Percentiles rank a stretch among this genome's conserved stretches.
Evolutionary conservation across 1,140 invertebrate genomes (phyloP).

Genomic region (Rhopalosiphum maidis): DNA sequence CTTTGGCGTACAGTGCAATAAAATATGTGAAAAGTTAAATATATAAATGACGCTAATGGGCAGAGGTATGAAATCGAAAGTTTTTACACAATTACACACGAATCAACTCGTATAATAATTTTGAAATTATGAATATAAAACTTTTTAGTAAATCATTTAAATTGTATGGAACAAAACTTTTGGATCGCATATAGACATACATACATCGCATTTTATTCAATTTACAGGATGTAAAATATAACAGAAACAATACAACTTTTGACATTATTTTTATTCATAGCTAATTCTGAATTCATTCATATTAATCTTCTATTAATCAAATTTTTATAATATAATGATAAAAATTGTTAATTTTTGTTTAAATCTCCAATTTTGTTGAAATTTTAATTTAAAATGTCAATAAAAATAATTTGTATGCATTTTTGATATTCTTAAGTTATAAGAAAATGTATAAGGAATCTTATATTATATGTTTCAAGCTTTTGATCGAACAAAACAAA

Average conservation of each 20-base stretch:
- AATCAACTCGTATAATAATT: constrained; percentile 23
- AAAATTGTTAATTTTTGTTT: not conserved
- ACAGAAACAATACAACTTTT: not conserved
- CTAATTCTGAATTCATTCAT: too few relatives aligned
- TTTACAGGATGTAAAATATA: not conserved
- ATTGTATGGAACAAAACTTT: constrained; percentile 32
- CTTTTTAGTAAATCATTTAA: constrained; percentile 49
- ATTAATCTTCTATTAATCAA: too few relatives aligned
- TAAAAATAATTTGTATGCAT: not conserved
- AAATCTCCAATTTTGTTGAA: not conserved
- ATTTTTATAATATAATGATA: not conserved
- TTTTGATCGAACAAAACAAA: not conserved
- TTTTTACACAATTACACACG: constrained; percentile 40
- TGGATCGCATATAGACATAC: not conserved
- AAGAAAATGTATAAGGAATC: not conserved
- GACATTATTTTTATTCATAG: not conserved
- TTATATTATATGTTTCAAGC: not conserved
- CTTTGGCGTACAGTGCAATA: not conserved
- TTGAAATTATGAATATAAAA: constrained; percentile 18
- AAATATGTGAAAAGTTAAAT: constrained; percentile 45
- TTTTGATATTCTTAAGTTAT: not conserved
- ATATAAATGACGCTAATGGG: constrained; percentile 26
- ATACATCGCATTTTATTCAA: not conserved
- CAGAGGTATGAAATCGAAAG: constrained; percentile 35
- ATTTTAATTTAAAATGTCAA: not conserved